phyloP scores from a whole-genome alignment of 2,113 vertebrate genomes.

The Telmatochromis sp. region DNA sequence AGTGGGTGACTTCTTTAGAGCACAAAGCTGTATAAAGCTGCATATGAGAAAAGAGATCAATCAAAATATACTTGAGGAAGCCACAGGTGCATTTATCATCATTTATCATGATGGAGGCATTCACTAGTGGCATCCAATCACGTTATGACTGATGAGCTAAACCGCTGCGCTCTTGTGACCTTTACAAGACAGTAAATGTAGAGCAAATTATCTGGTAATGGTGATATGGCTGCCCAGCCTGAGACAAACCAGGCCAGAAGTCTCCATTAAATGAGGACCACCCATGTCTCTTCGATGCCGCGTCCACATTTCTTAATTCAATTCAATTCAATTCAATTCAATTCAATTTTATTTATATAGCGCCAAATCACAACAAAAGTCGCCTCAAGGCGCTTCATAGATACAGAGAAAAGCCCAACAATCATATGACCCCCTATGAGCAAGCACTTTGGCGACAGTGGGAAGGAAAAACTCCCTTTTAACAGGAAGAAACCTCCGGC shows the following conservation, averaged over 20 bases:
- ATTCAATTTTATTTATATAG: too few relatives aligned
- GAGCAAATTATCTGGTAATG: neutral
- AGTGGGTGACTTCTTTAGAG: neutral
- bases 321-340: too few relatives aligned
- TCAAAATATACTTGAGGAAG: neutral
- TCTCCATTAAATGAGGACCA: slow-evolving; percentile 3
- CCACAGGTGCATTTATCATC: slow-evolving; percentile 1
- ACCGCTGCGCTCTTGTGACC: neutral
- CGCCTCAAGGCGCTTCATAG: too few relatives aligned
- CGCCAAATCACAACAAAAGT: too few relatives aligned
- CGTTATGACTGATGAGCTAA: slow-evolving; percentile 20
- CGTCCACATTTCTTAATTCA: neutral
- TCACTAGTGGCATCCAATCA: neutral
- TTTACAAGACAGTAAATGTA: slow-evolving; percentile 14
- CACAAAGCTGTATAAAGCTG: neutral
- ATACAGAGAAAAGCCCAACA: too few relatives aligned
- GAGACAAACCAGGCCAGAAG: neutral
- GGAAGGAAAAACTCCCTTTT: too few relatives aligned
- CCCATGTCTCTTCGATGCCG: neutral
- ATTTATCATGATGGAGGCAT: neutral
- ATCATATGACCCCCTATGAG: too few relatives aligned
- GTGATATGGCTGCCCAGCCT: neutral
- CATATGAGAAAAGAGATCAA: neutral
- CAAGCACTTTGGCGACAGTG: too few relatives aligned
- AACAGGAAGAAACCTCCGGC: too few relatives aligned